phyloP scores from a whole-genome alignment of 2,797 vertebrate species.

The Pseudochaenichthys georgianus region DNA sequence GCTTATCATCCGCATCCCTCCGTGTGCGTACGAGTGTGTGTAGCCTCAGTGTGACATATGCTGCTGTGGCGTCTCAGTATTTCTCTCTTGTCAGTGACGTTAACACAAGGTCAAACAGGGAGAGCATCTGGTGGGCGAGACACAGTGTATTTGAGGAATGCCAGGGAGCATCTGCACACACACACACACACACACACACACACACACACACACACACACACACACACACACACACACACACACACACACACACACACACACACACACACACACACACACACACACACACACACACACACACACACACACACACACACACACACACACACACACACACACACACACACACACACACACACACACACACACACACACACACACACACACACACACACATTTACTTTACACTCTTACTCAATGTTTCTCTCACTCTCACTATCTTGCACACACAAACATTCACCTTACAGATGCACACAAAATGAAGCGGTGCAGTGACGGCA shows the following conservation, averaged over 20 bases:
- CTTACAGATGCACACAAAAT: constrained; percentile 28
- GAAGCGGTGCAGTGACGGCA: constrained; percentile 60
- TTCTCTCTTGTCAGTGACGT: constrained; percentile 68
- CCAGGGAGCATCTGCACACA: constrained; percentile 83
- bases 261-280: too few relatives aligned
- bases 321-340: constrained; percentile 51
- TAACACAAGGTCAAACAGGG: constrained; percentile 80
- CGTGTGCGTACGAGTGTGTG: constrained; percentile 40
- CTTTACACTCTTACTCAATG: constrained; percentile 23
- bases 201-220: background rate
- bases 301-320: background rate
- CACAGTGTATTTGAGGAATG: constrained; percentile 80
- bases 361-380: too few relatives aligned
- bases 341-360: constrained; percentile 47
- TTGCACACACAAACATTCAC: constrained; percentile 28
- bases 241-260: too few relatives aligned
- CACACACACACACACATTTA: constrained; percentile 71
- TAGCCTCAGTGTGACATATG: constrained; percentile 62
- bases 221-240: too few relatives aligned
- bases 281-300: constrained; percentile 19
- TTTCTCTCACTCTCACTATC: constrained; percentile 11
- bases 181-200: constrained; percentile 10
- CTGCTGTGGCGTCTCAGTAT: constrained; percentile 51
- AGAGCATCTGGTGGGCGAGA: constrained; percentile 83
- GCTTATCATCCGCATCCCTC: constrained; percentile 52